Percentiles rank a stretch among this genome's conserved stretches.
These are phyloP conservation scores for Enteromius argenteus DNA, from an alignment of 2,797 vertebrate species.

Conservation along the genomic window DNA sequence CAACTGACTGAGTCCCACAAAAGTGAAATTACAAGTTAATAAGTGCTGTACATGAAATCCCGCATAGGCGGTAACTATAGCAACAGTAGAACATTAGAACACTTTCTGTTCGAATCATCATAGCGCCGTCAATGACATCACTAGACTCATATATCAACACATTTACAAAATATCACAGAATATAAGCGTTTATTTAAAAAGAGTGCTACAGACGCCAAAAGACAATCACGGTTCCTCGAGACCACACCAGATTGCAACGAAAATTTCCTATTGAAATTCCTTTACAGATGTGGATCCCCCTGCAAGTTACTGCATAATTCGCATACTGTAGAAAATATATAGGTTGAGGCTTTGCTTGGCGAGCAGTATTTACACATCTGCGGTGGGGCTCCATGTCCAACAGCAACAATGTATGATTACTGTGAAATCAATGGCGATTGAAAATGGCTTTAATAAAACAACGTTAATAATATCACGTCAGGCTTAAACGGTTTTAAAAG, in stretches of 20 bases:
- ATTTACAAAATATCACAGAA: neutral
- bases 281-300: slow-evolving; percentile 21
- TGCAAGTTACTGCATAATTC: neutral
- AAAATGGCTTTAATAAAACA: slow-evolving; percentile 49
- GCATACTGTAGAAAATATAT: slow-evolving; percentile 21
- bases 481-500: slow-evolving; percentile 30
- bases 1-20: neutral
- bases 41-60: neutral
- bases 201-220: neutral
- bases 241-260: neutral
- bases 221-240: neutral
- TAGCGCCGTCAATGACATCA: neutral
- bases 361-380: slow-evolving; percentile 24
- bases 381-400: slow-evolving; percentile 42
- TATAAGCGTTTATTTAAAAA: neutral
- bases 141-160: neutral
- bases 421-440: slow-evolving; percentile 25
- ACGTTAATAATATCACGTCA: slow-evolving; percentile 30
- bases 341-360: slow-evolving; percentile 23
- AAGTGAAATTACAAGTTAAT: slow-evolving; percentile 20
- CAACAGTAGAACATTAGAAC: neutral
- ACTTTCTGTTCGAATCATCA: neutral
- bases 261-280: neutral
- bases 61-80: neutral
- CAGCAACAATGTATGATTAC: slow-evolving; percentile 38